Conservation (phyloP, 2,797 vertebrate genomes). For the Anomalospiza imberbis region DNA sequence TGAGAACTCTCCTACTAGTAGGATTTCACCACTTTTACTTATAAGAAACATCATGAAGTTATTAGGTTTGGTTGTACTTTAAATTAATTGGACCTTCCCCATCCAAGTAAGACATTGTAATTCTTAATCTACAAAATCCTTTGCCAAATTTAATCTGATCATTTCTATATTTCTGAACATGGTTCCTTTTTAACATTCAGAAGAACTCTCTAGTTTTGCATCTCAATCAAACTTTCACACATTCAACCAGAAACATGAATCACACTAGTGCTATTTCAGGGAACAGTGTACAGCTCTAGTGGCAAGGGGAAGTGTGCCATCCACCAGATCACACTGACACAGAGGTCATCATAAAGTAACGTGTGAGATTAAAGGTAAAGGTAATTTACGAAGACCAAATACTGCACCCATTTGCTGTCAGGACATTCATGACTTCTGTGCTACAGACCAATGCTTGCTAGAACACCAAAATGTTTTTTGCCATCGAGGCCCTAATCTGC, state of each 20-base stretch:
- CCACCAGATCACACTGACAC: neutral
- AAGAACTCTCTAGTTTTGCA: slow-evolving; percentile 31
- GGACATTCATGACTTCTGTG: neutral
- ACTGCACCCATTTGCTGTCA: neutral
- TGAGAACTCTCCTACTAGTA: neutral
- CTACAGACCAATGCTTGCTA: neutral
- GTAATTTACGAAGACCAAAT: neutral
- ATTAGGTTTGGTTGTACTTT: neutral
- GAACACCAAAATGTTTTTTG: neutral
- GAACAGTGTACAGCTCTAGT: neutral
- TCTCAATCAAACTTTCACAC: slow-evolving; percentile 53
- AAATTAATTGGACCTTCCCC: neutral
- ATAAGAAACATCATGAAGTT: neutral
- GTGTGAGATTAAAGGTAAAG: neutral
- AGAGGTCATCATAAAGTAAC: neutral
- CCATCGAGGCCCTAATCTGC: neutral
- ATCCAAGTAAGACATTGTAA: neutral
- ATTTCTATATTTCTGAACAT: neutral
- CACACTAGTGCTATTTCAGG: slow-evolving; percentile 40
- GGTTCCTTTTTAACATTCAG: slow-evolving; percentile 38
- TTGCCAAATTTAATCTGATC: neutral
- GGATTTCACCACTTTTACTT: neutral
- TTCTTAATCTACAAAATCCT: neutral
- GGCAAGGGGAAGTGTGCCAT: neutral
- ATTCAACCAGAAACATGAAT: slow-evolving; percentile 52